Conservation (phyloP, 1,140 invertebrate species). For the Fopius arisanus region DNA sequence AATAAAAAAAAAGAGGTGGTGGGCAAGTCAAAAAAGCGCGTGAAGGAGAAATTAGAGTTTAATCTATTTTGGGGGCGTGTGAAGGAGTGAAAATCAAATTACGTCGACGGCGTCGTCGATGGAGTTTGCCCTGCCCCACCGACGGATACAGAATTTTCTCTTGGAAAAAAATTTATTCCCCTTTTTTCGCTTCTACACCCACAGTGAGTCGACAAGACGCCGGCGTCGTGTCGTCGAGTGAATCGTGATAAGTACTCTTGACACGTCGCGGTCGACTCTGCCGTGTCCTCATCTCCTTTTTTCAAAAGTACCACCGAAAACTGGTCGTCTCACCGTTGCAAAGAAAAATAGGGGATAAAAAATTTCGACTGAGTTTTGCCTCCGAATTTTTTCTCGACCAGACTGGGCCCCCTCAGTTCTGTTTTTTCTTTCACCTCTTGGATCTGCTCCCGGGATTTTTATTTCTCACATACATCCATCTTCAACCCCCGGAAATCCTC, state of each 20-base stretch:
- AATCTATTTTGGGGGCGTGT: neutral
- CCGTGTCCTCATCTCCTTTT: neutral
- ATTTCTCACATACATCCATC: conserved; percentile 7
- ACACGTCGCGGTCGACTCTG: conserved; percentile 27
- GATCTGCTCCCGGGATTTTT: neutral
- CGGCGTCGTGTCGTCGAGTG: neutral
- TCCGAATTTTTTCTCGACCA: neutral
- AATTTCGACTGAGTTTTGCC: conserved; percentile 16
- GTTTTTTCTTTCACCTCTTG: neutral
- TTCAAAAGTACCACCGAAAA: conserved; percentile 1
- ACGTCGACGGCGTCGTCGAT: neutral
- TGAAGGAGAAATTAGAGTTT: neutral
- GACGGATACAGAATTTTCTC: neutral
- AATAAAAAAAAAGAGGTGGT: neutral
- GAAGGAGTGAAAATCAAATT: neutral
- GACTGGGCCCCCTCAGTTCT: neutral
- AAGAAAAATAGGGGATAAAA: neutral
- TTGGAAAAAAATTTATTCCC: neutral
- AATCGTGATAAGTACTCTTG: conserved; percentile 25
- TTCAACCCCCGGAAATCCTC: conserved; percentile 18
- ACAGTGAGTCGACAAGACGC: neutral
- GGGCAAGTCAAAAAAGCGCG: neutral
- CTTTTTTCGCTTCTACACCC: neutral
- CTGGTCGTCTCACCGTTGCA: neutral
- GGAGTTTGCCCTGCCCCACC: neutral